Base-by-base conservation (phyloP, 1,140 invertebrate species). In the Drosophila oshimai region DNA sequence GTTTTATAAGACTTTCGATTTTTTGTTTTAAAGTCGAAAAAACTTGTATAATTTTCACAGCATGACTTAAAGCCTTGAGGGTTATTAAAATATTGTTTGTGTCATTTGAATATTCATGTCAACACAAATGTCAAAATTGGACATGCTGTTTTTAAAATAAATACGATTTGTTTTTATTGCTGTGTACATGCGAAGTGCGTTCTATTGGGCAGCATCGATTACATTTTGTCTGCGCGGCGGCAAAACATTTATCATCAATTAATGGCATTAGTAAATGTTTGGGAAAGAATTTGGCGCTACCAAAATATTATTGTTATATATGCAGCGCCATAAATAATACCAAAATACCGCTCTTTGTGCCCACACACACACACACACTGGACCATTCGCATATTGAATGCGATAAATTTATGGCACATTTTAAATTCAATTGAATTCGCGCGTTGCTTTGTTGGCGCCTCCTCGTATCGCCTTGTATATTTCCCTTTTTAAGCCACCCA, bases 371-470 rank as follows among this genome's bases (percentile, higher is more conserved):
- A 18, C 24, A 24, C 20, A 7, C 24, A 34, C 7, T n/a, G n/a
- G 34, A 22, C 33, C 13, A 24, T 3, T 53, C 22, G 41, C 31
- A 39, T n/a, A 57, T 55, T 70, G 53, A 71, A 50, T 73, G 58
- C 55, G 29, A 24, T 53, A 31, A 74, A 86, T 86, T 83, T 80
- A 86, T 86, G 46, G 67, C 61, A 39, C 31, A 61, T 57, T 76
- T 86, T 72, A 65, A 78, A 76, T 86, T 80, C 81, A 86, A 86
- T 80, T 80, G 51, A 80, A 75, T 28, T 60, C 55, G 39, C 51
- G 55, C 36, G 24, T 51, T 41, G 47, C n/a, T 41, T 55, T 72
- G 55, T 70, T 45, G 61, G 13, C 13, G 26, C 42, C 17, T 7
- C 17, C 6, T 7, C 17, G 36, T 42, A 34, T 39, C 24, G 34